A percentile compares a stretch with the other conserved stretches of the same genome.
phyloP scores from a whole-genome alignment of 2,888 invertebrate species.

The Galeruca laticollis region DNA sequence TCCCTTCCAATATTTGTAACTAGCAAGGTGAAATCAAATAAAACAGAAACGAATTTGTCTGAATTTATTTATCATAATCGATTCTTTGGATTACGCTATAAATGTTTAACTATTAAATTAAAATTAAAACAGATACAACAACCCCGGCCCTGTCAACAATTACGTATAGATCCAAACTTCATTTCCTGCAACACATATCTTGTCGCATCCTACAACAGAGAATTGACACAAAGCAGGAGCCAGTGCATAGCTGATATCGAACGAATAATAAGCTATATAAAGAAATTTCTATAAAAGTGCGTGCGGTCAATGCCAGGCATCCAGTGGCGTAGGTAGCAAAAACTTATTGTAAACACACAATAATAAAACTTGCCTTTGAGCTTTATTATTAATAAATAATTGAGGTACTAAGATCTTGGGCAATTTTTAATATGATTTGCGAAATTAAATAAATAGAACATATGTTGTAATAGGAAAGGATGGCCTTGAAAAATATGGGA shows the following conservation, averaged over 20 bases:
- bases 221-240: not conserved
- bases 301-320: conserved; percentile 12
- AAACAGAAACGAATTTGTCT: too few species aligned
- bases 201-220: conserved; percentile 1
- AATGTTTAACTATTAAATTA: too few species aligned
- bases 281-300: conserved; percentile 10
- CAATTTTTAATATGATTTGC: too few species aligned
- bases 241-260: conserved; percentile 3
- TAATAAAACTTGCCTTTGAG: not conserved
- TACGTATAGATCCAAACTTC: not conserved
- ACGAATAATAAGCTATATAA: not conserved
- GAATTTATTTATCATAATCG: too few species aligned
- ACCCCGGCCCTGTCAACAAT: not conserved
- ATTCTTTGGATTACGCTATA: too few species aligned
- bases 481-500: too few species aligned
- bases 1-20: too few species aligned
- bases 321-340: not conserved
- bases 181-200: not conserved
- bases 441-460: too few species aligned
- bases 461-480: too few species aligned
- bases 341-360: not conserved
- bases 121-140: not conserved
- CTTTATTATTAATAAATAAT: not conserved
- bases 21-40: too few species aligned
- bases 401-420: too few species aligned